These are phyloP conservation scores for Nasonia oneida DNA, from an alignment of 2,888 invertebrate species.

Conservation along the genomic window DNA sequence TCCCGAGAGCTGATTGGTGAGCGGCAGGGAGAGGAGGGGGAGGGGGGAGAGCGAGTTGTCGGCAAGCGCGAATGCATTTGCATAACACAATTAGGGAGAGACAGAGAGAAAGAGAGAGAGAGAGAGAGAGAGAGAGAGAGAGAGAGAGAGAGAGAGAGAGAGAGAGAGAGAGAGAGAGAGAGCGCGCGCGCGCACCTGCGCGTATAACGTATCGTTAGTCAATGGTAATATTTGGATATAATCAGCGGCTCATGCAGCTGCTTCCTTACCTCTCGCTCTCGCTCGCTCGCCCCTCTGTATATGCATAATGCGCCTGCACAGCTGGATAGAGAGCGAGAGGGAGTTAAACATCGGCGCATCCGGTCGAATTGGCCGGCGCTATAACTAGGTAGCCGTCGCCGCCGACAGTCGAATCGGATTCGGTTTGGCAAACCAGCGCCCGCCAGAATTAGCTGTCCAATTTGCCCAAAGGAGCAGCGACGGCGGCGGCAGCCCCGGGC, in stretches of 20 bases:
- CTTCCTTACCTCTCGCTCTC: background rate
- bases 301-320: conserved; percentile 19
- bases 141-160: background rate
- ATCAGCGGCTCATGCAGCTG: conserved; percentile 31
- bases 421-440: background rate
- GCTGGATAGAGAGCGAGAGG: background rate
- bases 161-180: background rate
- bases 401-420: conserved; percentile 40
- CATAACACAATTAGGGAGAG: conserved; percentile 58
- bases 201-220: conserved; percentile 51
- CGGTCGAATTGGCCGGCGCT: conserved; percentile 16
- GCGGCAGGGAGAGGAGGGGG: background rate
- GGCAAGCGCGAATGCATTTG: conserved; percentile 41
- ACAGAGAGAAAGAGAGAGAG: background rate
- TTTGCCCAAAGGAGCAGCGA: conserved; percentile 56
- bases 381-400: background rate
- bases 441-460: conserved; percentile 61
- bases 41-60: conserved; percentile 3
- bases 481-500: background rate
- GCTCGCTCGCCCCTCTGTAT: background rate
- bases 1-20: background rate
- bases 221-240: conserved; percentile 62
- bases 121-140: too few relatives aligned
- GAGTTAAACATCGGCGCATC: conserved; percentile 38
- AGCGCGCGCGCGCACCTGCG: too few relatives aligned